Base-by-base conservation (phyloP, 2,113 vertebrate genomes). In the Barbus barbus region DNA sequence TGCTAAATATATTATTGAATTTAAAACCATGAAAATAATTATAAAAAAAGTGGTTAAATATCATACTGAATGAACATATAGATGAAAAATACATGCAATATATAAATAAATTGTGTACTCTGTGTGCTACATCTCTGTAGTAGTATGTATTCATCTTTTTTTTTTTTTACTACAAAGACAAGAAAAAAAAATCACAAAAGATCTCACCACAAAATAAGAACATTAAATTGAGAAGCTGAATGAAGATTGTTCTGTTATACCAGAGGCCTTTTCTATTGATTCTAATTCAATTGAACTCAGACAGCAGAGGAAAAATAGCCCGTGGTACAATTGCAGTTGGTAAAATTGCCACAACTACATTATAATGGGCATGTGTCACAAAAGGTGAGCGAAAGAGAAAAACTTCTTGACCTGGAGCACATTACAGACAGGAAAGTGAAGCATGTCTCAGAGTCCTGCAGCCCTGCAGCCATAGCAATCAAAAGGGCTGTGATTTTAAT, bases 401-500 rank as follows among this genome's bases (percentile, higher is more conserved):
- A 46, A 63, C 79, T 75, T 63, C 61, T 80, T 78, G 46, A 83
- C 74, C 28, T 9, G 44, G 20, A 81, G 51, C 14, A 67, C 71
- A 80, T 86, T 44, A 80, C 36, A 38, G 51, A 79, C 16, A 71
- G 60, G 53, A 63, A 38, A 77, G 61, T 51, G 41, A 74, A 83
- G 53, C 79, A 33, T 53, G 44, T 77, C 81, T 80, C 78, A 73
- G 31, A 44, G 46, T 46, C 61, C 53, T 86, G 67, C 74, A 86
- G 13, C 53, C 58, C 60, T 83, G 1, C 44, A 13, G 3, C 44
- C 44, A 28, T 46, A 36, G 67, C 78, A 87, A 77, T 86, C 78
- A 86, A 38, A 60, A 71, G 36, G 84, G 77, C 76, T 91, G 86
- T 90, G 88, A 88, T 85, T 89, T 44, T 86, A 84, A 86, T 87